Base-by-base conservation (phyloP, 2,888 invertebrate genomes). In the Tyria jacobaeae region DNA sequence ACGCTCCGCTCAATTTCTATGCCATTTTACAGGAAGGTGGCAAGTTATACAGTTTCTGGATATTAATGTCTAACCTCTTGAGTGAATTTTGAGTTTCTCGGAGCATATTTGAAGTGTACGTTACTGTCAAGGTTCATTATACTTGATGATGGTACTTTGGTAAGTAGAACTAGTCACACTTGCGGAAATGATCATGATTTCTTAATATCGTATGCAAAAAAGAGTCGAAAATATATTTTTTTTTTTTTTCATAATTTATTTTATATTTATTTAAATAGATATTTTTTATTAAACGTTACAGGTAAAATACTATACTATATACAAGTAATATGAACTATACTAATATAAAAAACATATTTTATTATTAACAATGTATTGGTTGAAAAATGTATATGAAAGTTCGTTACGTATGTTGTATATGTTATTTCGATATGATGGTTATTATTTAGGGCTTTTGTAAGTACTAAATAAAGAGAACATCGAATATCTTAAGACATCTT, bases 1-100 rank as follows among this genome's bases (percentile, higher is more conserved):
- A 85, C 74, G 80, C 77, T 80, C 54, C 62, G 70, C 75, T 78
- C 75, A 79, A 81, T 83, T 85, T 82, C 78, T 81, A 78, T 78
- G 71, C 69, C 76, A 72, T 81, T 84, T 82, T 81, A 76, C 71
- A 72, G 65, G 70, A 70, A 71, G 69, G 68, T 71, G 60, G 68
- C 71, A 68, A 71, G 73, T 79, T 77, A 71, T 74, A 75, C 50
- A 52, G 63, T 67, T 65, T 66, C 73, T 70, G 65, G 64, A 79
- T 79, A 81, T 82, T 78, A 77, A 80, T 82, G 75, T 73, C 61
- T 71, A 52, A 51, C 34, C 52, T 56, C 24, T 69, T 68, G 41
- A 58, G 34, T 39, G 57, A 53, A 63, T 49, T 60, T 55, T 15
- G 55, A 60, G 60, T 53, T 49, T 31, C 31, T 31, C 14, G 7